Evolutionary conservation across 2,888 invertebrate genomes (phyloP), one percentile per base, ranked within the genome.

Genomic region (Acanthococcus lagerstroemiae): DNA sequence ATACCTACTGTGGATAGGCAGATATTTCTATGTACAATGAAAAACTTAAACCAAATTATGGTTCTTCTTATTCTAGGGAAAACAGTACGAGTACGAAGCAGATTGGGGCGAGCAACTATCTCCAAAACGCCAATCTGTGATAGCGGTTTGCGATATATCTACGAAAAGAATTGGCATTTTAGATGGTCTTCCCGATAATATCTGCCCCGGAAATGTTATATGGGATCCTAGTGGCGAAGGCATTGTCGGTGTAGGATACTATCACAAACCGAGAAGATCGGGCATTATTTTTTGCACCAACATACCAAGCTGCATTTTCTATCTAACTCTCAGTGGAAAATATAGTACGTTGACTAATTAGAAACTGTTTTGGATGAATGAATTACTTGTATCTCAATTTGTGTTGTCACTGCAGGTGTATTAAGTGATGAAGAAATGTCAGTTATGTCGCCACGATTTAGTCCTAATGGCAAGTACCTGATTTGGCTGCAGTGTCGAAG

Each of bases 81-180:
- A 84, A 72, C 87, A 90, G 74, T 85, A 82, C 74, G 71, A 83
- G 1, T 86, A 82, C 74, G 79, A 80, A 65, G 86, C 89, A 72
- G 86, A 88, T 71, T 93, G 91, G 92, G 93, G 92, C 12, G 93
- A 93, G 76, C 86, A 87, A 75, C 73, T 90, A 71, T 83, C 82
- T 15, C 87, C 85, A 17, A 86, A 86, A 76, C 80, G 83, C 70
- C 77, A 81, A 56, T 84, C 90, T 0, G 83, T 87, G 0, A 75
- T 89, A 1, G 86, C 84, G 26, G 77, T 88, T 60, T 83, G 87
- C 70, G 81, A 85, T 70, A 74, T 88, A 3, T 77, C 79, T 1
- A 77, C 79, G 0, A 86, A 86, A 72, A 77, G 73, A 1, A 58
- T 72, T 5, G 27, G 65, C 26, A 45, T 72, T 12, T 66, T 71